Evolutionary conservation across 2,888 invertebrate species (phyloP), one percentile per base, ranked within the genome.

Genomic region (Leptopilina drosophilae): DNA sequence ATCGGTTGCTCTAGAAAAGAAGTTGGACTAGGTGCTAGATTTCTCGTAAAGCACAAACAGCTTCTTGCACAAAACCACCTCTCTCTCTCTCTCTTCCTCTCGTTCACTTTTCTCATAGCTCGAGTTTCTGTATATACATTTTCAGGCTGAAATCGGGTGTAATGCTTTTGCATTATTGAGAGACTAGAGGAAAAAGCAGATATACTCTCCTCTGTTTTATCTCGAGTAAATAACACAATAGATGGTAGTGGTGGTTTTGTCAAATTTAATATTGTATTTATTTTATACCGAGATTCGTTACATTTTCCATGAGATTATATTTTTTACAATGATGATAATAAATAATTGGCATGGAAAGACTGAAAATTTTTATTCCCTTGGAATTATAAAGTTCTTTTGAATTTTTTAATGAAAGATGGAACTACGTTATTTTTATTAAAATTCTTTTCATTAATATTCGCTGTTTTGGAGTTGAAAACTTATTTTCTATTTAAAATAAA

Each of bases 1-100:
- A 87, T 84, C 82, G 85, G 82, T 20, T 77, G 62, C 77, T 76
- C 64, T 62, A 73, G 73, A 56, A 73, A 62, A 73, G 73, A 73
- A 73, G 7, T 46, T 26, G 20, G 69, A 53, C 73, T 77, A 75
- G 66, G 66, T 82, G 64, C 78, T 15, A 40, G 80, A 77, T 15
- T 59, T 67, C 26, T 56, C 53, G 69, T 75, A 73, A 79, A 79
- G 53, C 56, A 69, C 67, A 66, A 66, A 80, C 80, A 78, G 59
- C 15, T 59, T n/a, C 59, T 59, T 15, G 59, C n/a, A 59, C 14
- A 59, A 76, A 53, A 62, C 42, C 40, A 64, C 77, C 65, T 20
- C 73, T 67, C 69, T 81, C 33, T 40, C 53, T 20, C 53, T 26
- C 20, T 6, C 53, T 53, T 20, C 20, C 26, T 69, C 53, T 69